Base-by-base conservation (phyloP, 2,113 vertebrate genomes). In the Bungarus multicinctus region DNA sequence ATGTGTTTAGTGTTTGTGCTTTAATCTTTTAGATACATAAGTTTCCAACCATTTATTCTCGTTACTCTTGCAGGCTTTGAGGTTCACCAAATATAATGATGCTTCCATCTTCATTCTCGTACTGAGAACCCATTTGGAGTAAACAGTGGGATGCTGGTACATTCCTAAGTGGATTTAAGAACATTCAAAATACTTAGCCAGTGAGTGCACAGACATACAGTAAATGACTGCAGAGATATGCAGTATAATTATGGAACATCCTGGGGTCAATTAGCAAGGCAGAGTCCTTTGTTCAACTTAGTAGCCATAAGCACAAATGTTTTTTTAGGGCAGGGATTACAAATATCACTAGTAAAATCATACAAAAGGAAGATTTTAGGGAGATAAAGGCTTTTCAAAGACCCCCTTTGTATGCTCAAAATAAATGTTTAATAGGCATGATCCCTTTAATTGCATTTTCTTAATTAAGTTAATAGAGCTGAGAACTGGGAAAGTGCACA, bases 401-500 rank as follows among this genome's bases (percentile, higher is more conserved):
- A 52, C 34, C 69, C 54, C 57, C 45, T 94, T 91, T 57, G 16
- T 94, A 27, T 93, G 88, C 93, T 96, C 90, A 96, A 90, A 90
- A 94, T 93, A 94, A 95, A 95, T 89, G 12, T 87, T 94, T 69
- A 54, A 91, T 64, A 69, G 50, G 87, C 90, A 92, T 0, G 30
- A 91, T 25, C 89, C 89, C 89, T 89, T 57, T 95, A 91, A 95
- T 92, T 91, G 55, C 53, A 92, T 95, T 97, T 95, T 94, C 95
- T 96, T 95, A 95, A 94, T 97, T 96, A 96, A 93, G 47, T 93
- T 96, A 95, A 95, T 91, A 95, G 64, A 91, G 90, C 95, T 89
- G 89, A 96, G 25, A 53, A 88, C 85, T 93, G 91, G 81, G 81
- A 93, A 96, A 95, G 85, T 92, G 30, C 14, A 91, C 89, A 60